These are phyloP conservation scores for Semibalanus balanoides DNA, from an alignment of 1,140 invertebrate genomes.

Conservation along the genomic window DNA sequence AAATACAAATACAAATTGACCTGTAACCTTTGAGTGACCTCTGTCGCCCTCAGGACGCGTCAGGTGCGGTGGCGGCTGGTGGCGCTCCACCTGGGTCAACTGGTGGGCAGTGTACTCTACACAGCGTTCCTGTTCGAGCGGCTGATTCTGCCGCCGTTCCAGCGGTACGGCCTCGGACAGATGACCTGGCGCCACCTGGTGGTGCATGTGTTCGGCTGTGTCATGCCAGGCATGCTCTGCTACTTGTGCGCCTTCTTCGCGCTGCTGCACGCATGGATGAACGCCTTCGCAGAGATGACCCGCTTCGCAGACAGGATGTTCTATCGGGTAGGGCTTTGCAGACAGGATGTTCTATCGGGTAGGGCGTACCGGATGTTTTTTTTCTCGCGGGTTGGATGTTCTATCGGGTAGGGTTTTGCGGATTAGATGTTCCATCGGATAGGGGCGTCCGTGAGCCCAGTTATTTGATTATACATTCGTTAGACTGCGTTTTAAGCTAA, in stretches of 20 bases:
- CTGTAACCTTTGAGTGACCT: no score
- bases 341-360: slow-evolving; percentile 72
- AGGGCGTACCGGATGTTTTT: no score
- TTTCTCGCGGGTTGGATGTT: no score
- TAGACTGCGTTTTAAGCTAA: no score
- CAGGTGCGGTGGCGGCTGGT: slow-evolving; percentile 59
- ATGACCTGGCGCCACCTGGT: slow-evolving; percentile 43
- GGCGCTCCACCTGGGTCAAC: slow-evolving; percentile 50
- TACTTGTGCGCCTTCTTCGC: slow-evolving; percentile 67
- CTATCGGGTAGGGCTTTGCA: slow-evolving; percentile 63
- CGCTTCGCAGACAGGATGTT: slow-evolving; percentile 71
- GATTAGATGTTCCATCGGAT: slow-evolving; percentile 73
- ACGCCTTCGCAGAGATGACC: slow-evolving; percentile 72
- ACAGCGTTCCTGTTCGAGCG: slow-evolving; percentile 61
- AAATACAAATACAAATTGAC: no score
- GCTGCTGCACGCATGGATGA: slow-evolving; percentile 74
- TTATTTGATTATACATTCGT: no score
- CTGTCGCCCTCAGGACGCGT: slow-evolving; percentile 27
- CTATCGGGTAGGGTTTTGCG: no score
- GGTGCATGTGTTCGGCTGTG: slow-evolving; percentile 50
- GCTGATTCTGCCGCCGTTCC: slow-evolving; percentile 52
- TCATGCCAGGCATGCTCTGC: slow-evolving; percentile 55
- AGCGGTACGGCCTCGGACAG: slow-evolving; percentile 48
- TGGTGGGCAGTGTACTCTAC: slow-evolving; percentile 58
- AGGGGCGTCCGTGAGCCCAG: no score